Evolutionary conservation across 2,888 invertebrate species (phyloP).

Genomic region (Galerucella pusilla): DNA sequence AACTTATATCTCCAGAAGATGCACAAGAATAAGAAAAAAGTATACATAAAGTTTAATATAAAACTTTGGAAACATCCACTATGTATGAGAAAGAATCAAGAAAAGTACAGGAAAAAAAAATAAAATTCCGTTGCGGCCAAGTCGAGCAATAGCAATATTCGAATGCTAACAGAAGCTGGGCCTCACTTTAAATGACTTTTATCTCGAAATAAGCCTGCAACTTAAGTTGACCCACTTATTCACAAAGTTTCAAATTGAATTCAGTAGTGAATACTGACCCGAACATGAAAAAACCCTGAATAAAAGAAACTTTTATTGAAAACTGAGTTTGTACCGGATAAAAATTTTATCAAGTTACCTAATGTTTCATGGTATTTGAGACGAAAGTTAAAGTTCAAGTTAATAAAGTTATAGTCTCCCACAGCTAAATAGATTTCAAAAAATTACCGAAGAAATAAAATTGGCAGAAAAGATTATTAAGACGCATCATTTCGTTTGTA

Average conservation of each 20-base stretch:
- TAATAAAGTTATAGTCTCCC: not conserved
- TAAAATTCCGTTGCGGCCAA: not conserved
- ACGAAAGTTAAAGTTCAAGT: not conserved
- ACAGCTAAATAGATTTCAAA: not conserved
- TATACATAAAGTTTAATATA: slow-evolving; percentile 1
- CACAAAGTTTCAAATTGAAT: slow-evolving; percentile 18
- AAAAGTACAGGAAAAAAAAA: slow-evolving; percentile 1
- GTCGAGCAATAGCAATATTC: slow-evolving; percentile 10
- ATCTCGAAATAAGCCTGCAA: slow-evolving; percentile 24
- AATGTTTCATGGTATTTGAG: not conserved
- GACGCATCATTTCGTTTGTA: no score
- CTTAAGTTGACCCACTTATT: slow-evolving; percentile 25
- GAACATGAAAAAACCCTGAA: not conserved
- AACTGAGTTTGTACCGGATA: not conserved
- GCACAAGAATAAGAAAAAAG: not conserved
- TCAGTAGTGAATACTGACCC: slow-evolving; percentile 12
- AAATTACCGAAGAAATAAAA: not conserved
- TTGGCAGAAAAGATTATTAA: no score
- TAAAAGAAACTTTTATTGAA: not conserved
- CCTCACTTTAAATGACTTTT: slow-evolving; percentile 24
- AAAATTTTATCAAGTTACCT: not conserved
- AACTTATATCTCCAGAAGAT: not conserved
- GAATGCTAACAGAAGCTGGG: slow-evolving; percentile 3
- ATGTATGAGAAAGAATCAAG: slow-evolving; percentile 13
- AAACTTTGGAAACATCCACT: slow-evolving; percentile 13